phyloP scores from a whole-genome alignment of 2,113 vertebrate genomes.

The Athene noctua region DNA sequence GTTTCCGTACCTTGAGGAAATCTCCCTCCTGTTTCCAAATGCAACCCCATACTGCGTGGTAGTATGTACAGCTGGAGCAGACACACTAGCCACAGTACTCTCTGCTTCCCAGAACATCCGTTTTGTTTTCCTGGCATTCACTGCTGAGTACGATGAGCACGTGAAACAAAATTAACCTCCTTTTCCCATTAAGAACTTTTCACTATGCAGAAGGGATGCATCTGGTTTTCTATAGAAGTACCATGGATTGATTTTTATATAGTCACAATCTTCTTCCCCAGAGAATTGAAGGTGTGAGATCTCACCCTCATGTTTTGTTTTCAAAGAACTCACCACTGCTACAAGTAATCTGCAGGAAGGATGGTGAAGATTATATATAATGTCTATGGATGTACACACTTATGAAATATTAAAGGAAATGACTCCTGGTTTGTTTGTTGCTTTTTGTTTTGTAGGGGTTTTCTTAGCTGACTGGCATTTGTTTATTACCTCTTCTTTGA shows the following conservation, averaged over 20 bases:
- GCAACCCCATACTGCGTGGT: neutral
- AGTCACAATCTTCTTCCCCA: neutral
- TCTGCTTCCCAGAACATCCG: neutral
- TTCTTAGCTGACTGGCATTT: neutral
- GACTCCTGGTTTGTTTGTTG: neutral
- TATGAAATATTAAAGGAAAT: neutral
- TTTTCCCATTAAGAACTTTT: neutral
- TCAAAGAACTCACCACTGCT: neutral
- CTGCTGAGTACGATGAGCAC: neutral
- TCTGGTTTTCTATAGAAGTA: neutral
- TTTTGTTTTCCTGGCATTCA: neutral
- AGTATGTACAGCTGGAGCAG: accelerated
- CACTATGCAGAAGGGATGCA: neutral
- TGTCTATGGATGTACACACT: neutral
- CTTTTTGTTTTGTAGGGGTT: neutral
- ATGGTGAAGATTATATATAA: neutral
- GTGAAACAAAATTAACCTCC: neutral
- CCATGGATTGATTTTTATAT: neutral
- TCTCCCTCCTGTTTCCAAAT: neutral
- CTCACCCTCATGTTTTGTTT: neutral
- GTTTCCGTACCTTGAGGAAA: neutral
- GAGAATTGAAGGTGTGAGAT: neutral
- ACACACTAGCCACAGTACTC: neutral
- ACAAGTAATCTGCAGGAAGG: neutral
- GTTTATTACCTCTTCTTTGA: neutral